Conservation (phyloP, 1,140 invertebrate genomes). For the Drosophila sp. region DNA sequence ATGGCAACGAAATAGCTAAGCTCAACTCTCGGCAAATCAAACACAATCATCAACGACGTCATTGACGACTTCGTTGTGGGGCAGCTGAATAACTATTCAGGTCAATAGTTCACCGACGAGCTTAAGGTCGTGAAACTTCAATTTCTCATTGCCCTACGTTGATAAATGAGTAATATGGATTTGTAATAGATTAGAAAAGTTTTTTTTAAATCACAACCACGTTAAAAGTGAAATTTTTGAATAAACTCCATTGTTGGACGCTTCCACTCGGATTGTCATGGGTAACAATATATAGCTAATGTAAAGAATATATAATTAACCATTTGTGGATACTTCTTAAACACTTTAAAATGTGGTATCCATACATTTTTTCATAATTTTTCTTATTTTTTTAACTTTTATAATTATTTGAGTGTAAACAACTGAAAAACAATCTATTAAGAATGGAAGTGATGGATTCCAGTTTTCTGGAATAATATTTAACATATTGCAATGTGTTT, state of each 20-base stretch:
- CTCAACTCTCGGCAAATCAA: slow-evolving; percentile 56
- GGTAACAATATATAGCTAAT: too few species aligned
- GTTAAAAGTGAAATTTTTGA: neutral
- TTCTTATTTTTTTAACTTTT: neutral
- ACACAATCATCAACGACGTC: slow-evolving; percentile 61
- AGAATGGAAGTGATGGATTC: too few species aligned
- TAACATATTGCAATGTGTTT: too few species aligned
- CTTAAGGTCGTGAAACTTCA: slow-evolving; percentile 55
- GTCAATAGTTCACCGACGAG: slow-evolving; percentile 72
- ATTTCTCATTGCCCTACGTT: slow-evolving; percentile 52
- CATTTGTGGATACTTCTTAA: too few species aligned
- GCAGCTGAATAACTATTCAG: slow-evolving; percentile 62
- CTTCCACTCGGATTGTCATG: too few species aligned
- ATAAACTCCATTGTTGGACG: too few species aligned
- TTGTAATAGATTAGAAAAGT: neutral
- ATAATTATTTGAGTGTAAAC: neutral
- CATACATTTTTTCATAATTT: too few species aligned
- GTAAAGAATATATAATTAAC: too few species aligned
- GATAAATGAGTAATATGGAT: slow-evolving; percentile 5
- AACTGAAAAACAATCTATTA: too few species aligned
- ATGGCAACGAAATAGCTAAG: neutral
- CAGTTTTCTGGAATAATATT: too few species aligned
- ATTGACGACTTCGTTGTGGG: slow-evolving; percentile 68
- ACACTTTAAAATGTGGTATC: too few species aligned
- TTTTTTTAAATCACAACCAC: neutral